Base-by-base conservation (phyloP, 2,113 vertebrate species). In the Toxotes chatareus region DNA sequence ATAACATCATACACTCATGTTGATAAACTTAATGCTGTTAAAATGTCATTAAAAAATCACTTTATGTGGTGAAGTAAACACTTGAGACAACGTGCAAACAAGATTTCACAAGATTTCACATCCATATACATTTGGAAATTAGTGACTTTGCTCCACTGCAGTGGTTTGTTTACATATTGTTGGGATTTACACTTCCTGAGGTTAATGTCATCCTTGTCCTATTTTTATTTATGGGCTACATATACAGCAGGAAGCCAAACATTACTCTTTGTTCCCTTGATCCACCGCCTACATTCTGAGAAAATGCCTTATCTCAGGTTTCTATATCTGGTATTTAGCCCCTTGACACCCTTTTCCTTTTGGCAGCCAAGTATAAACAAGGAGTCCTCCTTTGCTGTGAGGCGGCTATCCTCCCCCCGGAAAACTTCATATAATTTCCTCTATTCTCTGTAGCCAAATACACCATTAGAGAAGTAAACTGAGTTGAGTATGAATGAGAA, bases 311-410 rank as follows among this genome's bases (percentile, higher is more conserved):
- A 89, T 91, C 87, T 91, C 69, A 55, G 63, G 59, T 91, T 87
- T 87, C 85, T 88, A 53, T 85, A 82, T 91, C 74, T 89, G 88
- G 78, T 82, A 57, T 86, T 79, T 38, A 56, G 73, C 76, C 76
- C 73, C 84, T 63, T 56, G 79, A 93, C 90, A 90, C 85, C 78
- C 82, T 91, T 91, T 93, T 88, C 86, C 88, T 93, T 91, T 86
- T 85, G 88, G 85, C 91, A 87, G 84, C 76, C 40, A 3, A 62
- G 47, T 60, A 72, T 93, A 93, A 90, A 94, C 89, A 91, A 69
- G 62, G 68, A 91, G 81, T 82, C 83, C 46, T 89, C 68, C 79
- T 53, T 47, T 40, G n/a, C 62, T 5, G 51, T 60, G 59, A 86
- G 77, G 51, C 65, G 27, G 56, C 83, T 75, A 71, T 84, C 79